phyloP scores from a whole-genome alignment of 2,888 invertebrate species.

The Microchrysa polita region DNA sequence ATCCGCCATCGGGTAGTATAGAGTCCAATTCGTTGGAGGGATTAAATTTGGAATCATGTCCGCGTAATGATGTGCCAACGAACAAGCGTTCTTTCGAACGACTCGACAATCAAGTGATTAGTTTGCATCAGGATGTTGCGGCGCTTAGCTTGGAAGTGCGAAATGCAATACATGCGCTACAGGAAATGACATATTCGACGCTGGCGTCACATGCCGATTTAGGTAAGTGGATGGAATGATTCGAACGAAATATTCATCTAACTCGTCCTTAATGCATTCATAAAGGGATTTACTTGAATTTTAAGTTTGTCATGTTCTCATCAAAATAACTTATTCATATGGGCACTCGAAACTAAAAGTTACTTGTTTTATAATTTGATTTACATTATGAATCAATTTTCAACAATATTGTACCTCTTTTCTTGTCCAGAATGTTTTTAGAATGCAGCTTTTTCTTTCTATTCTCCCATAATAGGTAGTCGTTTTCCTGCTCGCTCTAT shows the following conservation, averaged over 20 bases:
- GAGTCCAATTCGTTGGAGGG: conserved; percentile 70
- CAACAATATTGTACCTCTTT: too few relatives aligned
- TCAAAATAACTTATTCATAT: too few relatives aligned
- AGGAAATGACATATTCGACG: conserved; percentile 78
- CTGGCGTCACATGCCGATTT: conserved; percentile 59
- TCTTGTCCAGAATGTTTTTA: too few relatives aligned
- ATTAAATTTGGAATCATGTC: conserved; percentile 67
- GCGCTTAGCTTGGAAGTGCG: conserved; percentile 86
- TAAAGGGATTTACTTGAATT: too few relatives aligned
- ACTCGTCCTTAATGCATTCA: too few relatives aligned
- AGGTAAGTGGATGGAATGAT: too few relatives aligned
- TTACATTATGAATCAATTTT: too few relatives aligned
- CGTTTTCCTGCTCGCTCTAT: conserved; percentile 84
- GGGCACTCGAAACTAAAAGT: too few relatives aligned
- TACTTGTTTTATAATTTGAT: too few relatives aligned
- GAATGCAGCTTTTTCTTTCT: too few relatives aligned
- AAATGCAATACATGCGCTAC: conserved; percentile 83
- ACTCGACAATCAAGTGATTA: conserved; percentile 83
- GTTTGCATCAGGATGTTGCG: conserved; percentile 86
- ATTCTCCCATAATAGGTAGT: conserved; percentile 54
- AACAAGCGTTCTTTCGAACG: conserved; percentile 70
- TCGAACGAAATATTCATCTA: too few relatives aligned
- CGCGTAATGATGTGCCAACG: conserved; percentile 50
- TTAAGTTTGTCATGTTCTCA: too few relatives aligned
- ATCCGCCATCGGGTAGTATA: conserved; percentile 53